phyloP scores from a whole-genome alignment of 2,113 vertebrate genomes.

The Phoxinus phoxinus region DNA sequence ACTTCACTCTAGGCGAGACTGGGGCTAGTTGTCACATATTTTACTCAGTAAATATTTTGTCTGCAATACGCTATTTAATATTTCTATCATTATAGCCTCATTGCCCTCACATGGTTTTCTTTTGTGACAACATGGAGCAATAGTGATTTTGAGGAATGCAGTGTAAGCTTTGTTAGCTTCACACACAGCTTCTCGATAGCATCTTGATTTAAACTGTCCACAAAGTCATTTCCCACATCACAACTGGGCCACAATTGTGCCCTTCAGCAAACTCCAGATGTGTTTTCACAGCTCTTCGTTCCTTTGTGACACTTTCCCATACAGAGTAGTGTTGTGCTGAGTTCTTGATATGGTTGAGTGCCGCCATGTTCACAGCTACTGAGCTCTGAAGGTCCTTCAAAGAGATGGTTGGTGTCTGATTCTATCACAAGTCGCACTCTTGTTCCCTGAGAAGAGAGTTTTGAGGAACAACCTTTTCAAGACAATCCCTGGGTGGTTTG shows the following conservation, averaged over 20 bases:
- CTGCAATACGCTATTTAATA: not conserved
- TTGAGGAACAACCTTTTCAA: not conserved
- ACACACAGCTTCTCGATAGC: not conserved
- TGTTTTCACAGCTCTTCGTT: not conserved
- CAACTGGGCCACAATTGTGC: not conserved
- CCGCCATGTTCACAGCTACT: not conserved
- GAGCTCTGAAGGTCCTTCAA: not conserved
- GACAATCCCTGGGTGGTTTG: not conserved
- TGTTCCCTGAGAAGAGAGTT: not conserved
- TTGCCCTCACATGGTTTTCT: not conserved
- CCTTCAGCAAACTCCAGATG: not conserved
- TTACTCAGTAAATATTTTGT: too few species aligned
- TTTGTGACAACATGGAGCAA: not conserved
- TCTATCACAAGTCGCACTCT: not conserved
- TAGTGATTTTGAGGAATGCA: too few species aligned
- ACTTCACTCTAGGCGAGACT: too few species aligned
- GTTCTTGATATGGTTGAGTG: not conserved
- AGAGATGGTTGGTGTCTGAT: not conserved
- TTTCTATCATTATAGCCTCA: not conserved
- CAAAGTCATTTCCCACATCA: slow-evolving; percentile 7
- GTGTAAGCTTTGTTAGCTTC: not conserved
- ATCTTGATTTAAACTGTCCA: slow-evolving; percentile 5
- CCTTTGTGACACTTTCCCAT: not conserved
- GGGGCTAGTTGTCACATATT: too few species aligned
- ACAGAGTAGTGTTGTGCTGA: not conserved